Conservation (phyloP, 2,797 vertebrate genomes). For the Phataginus tricuspis region DNA sequence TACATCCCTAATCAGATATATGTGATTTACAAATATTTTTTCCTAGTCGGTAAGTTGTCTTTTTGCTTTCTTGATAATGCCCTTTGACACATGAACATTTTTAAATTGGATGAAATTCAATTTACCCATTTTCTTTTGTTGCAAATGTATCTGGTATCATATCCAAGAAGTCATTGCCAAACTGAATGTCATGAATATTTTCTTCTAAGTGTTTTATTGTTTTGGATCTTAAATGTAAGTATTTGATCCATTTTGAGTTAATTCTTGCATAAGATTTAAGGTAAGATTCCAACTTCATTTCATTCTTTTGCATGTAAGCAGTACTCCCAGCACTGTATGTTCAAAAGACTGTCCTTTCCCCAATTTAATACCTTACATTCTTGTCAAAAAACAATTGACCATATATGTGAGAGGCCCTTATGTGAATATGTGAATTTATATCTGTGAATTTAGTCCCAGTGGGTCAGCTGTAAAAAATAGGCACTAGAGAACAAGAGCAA, state of each 20-base stretch:
- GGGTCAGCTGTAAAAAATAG: constrained; percentile 81
- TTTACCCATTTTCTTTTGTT: neutral
- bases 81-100: neutral
- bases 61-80: neutral
- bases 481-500: constrained; percentile 82
- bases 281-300: too few relatives aligned
- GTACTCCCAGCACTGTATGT: neutral
- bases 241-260: neutral
- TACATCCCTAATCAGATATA: neutral
- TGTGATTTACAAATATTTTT: neutral
- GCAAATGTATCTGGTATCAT: neutral
- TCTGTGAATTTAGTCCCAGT: constrained; percentile 82
- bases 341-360: neutral
- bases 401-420: neutral
- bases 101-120: neutral
- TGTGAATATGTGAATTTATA: neutral
- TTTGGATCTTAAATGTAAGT: neutral
- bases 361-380: neutral
- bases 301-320: neutral
- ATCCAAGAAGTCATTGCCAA: neutral
- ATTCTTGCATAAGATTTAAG: neutral
- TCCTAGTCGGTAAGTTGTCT: neutral
- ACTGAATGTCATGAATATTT: neutral
- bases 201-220: neutral
- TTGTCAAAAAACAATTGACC: neutral